Percentiles rank a stretch among this genome's conserved stretches.
Conservation (phyloP, 2,888 invertebrate species). For the Gnatocerus cornutus region DNA sequence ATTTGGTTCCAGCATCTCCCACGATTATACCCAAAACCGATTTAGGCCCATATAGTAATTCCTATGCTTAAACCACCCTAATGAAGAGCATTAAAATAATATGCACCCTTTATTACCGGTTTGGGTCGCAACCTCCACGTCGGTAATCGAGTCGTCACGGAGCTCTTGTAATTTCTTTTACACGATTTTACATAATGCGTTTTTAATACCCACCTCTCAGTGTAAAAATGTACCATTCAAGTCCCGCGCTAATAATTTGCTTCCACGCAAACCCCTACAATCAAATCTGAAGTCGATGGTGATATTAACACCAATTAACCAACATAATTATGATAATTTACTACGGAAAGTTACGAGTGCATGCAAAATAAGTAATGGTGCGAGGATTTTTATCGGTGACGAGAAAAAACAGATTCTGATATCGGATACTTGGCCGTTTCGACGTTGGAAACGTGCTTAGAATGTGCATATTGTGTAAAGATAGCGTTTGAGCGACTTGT, state of each 20-base stretch:
- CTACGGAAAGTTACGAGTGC: constrained; percentile 2
- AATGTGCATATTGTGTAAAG: constrained; percentile 52
- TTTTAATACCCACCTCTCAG: constrained; percentile 31
- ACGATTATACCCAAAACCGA: too few relatives aligned
- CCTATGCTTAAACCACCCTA: constrained; percentile 3
- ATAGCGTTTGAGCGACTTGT: constrained; percentile 51
- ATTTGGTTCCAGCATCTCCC: too few relatives aligned
- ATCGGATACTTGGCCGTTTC: constrained; percentile 23
- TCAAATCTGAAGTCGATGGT: constrained; percentile 10
- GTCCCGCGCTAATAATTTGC: constrained; percentile 27
- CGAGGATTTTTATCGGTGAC: constrained; percentile 15
- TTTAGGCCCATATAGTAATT: constrained; percentile 13
- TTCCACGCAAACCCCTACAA: constrained; percentile 33
- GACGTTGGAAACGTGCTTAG: constrained; percentile 45
- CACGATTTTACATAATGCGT: constrained; percentile 42
- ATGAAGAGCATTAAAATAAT: constrained; percentile 38
- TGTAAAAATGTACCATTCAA: constrained; percentile 40
- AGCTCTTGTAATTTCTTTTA: constrained; percentile 28
- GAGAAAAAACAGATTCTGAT: constrained; percentile 26
- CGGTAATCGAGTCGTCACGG: constrained; percentile 38
- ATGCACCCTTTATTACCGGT: constrained; percentile 27
- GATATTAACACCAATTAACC: constrained; percentile 35
- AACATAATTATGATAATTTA: constrained; percentile 24
- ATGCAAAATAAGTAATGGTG: constrained; percentile 1
- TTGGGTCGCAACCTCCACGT: constrained; percentile 2